Conservation (phyloP, 2,888 invertebrate genomes). For the Pollenia labialis region DNA sequence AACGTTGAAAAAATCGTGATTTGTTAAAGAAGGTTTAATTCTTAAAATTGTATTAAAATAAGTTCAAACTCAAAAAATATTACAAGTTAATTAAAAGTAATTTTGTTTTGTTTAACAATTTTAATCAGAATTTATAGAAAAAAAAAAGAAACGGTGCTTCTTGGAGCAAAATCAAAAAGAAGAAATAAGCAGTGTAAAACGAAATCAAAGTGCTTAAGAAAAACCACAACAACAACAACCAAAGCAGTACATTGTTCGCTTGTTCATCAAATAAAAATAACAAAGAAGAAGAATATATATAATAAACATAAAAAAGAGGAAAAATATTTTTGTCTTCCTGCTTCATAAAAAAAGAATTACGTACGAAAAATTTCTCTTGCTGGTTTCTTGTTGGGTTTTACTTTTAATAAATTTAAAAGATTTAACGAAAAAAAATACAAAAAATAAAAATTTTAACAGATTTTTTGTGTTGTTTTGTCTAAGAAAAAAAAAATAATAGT, state of each 20-base stretch:
- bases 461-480: slow-evolving; percentile 39
- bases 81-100: slow-evolving; percentile 26
- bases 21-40: slow-evolving; percentile 64
- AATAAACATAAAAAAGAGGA: slow-evolving; percentile 42
- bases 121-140: slow-evolving; percentile 26
- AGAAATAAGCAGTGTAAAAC: slow-evolving; percentile 31
- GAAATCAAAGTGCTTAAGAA: slow-evolving; percentile 53
- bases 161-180: slow-evolving; percentile 39
- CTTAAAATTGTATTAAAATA: slow-evolving; percentile 56
- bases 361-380: slow-evolving; percentile 50
- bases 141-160: slow-evolving; percentile 48
- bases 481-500: slow-evolving; percentile 40
- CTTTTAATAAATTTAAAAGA: slow-evolving; percentile 4
- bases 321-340: slow-evolving; percentile 64
- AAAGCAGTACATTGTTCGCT: slow-evolving; percentile 36
- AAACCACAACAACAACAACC: slow-evolving; percentile 40
- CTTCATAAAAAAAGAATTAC: slow-evolving; percentile 57
- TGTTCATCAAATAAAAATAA: slow-evolving; percentile 34
- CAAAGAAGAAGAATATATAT: slow-evolving; percentile 50
- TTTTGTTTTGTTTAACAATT: slow-evolving; percentile 55
- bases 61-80: slow-evolving; percentile 34
- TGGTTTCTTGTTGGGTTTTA: slow-evolving; percentile 45
- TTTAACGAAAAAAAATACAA: slow-evolving; percentile 24
- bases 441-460: slow-evolving; percentile 37
- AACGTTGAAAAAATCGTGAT: slow-evolving; percentile 72